These are phyloP conservation scores for Microplitis demolitor DNA, from an alignment of 1,140 invertebrate genomes.

Conservation along the genomic window DNA sequence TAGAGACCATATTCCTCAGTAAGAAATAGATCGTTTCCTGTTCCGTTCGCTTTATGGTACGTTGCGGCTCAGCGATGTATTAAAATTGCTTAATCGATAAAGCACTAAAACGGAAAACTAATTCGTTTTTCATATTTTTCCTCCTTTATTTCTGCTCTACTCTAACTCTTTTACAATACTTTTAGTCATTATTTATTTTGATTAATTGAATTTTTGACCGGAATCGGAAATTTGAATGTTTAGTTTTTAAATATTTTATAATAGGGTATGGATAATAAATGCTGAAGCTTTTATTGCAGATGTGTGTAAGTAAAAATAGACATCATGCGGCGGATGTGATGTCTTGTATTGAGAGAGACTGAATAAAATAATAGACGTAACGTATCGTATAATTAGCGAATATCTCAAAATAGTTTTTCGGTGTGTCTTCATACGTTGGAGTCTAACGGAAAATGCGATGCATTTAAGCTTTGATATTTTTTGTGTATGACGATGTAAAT, in stretches of 20 bases:
- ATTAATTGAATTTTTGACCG: neutral
- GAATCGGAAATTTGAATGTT: neutral
- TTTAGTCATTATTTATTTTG: neutral
- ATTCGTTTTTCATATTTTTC: conserved; percentile 55
- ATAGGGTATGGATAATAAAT: neutral
- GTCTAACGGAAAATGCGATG: too few species aligned
- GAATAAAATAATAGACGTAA: too few species aligned
- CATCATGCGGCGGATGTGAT: too few species aligned
- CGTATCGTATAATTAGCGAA: too few species aligned
- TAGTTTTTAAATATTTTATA: neutral
- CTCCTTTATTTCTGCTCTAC: neutral
- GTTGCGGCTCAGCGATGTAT: conserved; percentile 63
- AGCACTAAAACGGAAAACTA: conserved; percentile 51
- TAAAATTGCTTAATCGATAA: conserved; percentile 65
- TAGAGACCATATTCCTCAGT: conserved; percentile 60
- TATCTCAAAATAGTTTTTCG: too few species aligned
- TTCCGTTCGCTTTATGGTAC: conserved; percentile 63
- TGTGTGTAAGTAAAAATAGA: too few species aligned
- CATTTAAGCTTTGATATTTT: too few species aligned
- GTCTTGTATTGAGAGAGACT: too few species aligned
- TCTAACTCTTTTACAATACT: neutral
- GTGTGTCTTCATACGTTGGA: too few species aligned
- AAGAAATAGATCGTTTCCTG: conserved; percentile 62
- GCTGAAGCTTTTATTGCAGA: too few species aligned
- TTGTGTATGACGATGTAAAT: too few species aligned